phyloP scores from a whole-genome alignment of 2,888 invertebrate genomes.

The Chorisops tibialis region DNA sequence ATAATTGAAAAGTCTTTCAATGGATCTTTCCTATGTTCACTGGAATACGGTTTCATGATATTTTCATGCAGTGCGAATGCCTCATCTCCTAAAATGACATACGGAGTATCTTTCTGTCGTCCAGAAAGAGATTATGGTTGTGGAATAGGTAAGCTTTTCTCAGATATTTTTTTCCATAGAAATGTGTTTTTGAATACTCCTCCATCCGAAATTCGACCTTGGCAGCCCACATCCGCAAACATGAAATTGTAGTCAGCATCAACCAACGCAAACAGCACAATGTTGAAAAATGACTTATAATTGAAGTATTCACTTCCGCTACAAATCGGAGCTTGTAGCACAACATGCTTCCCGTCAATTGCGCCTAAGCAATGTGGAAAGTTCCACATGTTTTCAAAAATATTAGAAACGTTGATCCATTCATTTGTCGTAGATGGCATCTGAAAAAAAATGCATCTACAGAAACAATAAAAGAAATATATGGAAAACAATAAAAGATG shows the following conservation, averaged over 20 bases:
- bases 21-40: no score
- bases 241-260: constrained; percentile 39
- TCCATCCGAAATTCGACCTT: constrained; percentile 16
- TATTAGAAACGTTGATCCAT: no score
- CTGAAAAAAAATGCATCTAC: no score
- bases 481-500: no score
- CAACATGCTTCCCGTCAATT: constrained; percentile 41
- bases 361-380: neutral
- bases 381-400: no score
- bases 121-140: neutral
- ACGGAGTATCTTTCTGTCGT: constrained; percentile 9
- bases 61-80: constrained; percentile 4
- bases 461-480: no score
- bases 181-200: constrained; percentile 1
- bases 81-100: constrained; percentile 18
- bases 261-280: constrained; percentile 35
- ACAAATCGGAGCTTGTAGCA: constrained; percentile 37
- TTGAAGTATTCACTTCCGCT: constrained; percentile 40
- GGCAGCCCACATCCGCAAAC: constrained; percentile 22
- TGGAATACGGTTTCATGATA: constrained; percentile 9
- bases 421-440: no score
- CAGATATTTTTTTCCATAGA: neutral
- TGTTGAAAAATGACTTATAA: constrained; percentile 33
- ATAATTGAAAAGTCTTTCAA: no score
- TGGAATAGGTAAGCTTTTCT: neutral